Evolutionary conservation across 2,113 vertebrate genomes (phyloP).

Genomic region (Lepisosteus osseus): DNA sequence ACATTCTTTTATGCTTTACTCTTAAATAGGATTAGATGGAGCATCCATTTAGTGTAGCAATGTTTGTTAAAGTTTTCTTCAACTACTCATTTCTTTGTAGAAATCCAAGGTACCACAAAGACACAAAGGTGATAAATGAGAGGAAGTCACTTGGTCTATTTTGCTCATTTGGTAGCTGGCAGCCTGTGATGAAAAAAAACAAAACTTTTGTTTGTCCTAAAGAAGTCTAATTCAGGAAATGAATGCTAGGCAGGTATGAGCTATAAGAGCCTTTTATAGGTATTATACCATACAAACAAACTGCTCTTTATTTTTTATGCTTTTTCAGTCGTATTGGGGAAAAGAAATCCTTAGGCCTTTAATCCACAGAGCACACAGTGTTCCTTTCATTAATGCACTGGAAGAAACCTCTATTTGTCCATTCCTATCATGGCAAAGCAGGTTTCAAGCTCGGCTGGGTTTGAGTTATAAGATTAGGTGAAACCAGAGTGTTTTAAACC

Average conservation of each 20-base stretch:
- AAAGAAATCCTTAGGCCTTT: slow-evolving; percentile 48
- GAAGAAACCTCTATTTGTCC: slow-evolving; percentile 79
- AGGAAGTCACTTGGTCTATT: not conserved
- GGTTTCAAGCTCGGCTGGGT: slow-evolving; percentile 76
- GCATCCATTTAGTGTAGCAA: too few relatives aligned
- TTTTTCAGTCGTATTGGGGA: slow-evolving; percentile 65
- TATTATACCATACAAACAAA: slow-evolving; percentile 44
- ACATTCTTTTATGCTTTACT: too few relatives aligned
- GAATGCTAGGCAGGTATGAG: slow-evolving; percentile 22
- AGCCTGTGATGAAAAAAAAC: not conserved
- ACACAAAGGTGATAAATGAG: not conserved
- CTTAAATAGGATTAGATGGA: too few relatives aligned
- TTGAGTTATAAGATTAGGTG: slow-evolving; percentile 94
- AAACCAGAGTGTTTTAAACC: slow-evolving; percentile 95
- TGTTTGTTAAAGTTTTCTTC: too few relatives aligned
- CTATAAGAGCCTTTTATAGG: slow-evolving; percentile 21
- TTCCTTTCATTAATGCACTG: slow-evolving; percentile 73
- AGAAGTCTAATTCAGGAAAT: slow-evolving; percentile 11
- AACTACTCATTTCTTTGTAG: too few relatives aligned
- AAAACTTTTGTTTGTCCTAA: not conserved
- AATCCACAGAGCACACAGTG: slow-evolving; percentile 80
- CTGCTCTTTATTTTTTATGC: slow-evolving; percentile 47
- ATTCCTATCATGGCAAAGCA: slow-evolving; percentile 68
- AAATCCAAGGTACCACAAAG: not conserved
- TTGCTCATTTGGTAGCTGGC: not conserved